Evolutionary conservation across 2,888 invertebrate genomes (phyloP).

Genomic region (Frankliniella fusca): DNA sequence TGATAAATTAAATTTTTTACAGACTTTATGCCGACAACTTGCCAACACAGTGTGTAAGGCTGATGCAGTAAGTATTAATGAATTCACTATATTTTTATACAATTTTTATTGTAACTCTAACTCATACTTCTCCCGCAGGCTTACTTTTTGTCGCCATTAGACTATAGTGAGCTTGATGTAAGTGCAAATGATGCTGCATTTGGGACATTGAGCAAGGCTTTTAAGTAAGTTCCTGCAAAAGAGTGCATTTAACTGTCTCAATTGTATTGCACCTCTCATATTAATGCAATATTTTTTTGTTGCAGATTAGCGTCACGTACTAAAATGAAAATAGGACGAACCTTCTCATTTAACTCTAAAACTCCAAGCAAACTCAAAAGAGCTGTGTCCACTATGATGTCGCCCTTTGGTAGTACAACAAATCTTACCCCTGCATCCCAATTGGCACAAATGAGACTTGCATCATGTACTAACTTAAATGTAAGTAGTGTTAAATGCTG

Average conservation of each 20-base stretch:
- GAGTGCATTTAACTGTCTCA: conserved; percentile 7
- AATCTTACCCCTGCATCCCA: conserved; percentile 79
- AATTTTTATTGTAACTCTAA: conserved; percentile 30
- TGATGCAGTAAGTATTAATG: conserved; percentile 69
- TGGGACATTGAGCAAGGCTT: conserved; percentile 85
- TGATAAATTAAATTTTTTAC: conserved; percentile 76
- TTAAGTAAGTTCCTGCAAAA: conserved; percentile 56
- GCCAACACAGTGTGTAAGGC: conserved; percentile 89
- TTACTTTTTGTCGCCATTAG: conserved; percentile 70
- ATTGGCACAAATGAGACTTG: conserved; percentile 78
- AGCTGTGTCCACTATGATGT: conserved; percentile 92
- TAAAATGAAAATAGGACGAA: conserved; percentile 83
- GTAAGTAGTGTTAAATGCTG: conserved; percentile 53
- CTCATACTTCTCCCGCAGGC: conserved; percentile 56
- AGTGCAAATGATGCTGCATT: conserved; percentile 82
- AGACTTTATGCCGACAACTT: conserved; percentile 81
- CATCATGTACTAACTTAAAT: conserved; percentile 80
- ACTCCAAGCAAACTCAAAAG: conserved; percentile 90
- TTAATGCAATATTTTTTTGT: conserved; percentile 35
- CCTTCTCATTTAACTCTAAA: conserved; percentile 85
- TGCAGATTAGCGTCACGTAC: conserved; percentile 70
- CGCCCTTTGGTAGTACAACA: conserved; percentile 80
- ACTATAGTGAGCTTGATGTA: conserved; percentile 79
- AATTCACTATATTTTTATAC: conserved; percentile 10
- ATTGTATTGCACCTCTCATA: not conserved